Percentiles rank a stretch among this genome's conserved stretches.
Evolutionary conservation across 2,797 vertebrate species (phyloP).

Genomic region (Typhlichthys eigenmanni): DNA sequence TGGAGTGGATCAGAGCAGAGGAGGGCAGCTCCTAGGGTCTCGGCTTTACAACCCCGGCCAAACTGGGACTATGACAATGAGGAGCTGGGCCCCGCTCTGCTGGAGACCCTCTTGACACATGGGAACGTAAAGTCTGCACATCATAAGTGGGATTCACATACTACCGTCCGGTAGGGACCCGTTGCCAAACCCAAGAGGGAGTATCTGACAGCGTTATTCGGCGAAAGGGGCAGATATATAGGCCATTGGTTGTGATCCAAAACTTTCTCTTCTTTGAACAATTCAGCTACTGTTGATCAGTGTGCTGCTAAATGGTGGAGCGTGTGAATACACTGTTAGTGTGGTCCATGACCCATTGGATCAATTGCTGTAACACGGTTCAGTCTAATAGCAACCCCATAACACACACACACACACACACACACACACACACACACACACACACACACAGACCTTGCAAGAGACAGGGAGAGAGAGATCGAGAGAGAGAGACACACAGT

Average conservation of each 20-base stretch:
- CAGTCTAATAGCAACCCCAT: conserved; percentile 44
- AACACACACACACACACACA: neutral
- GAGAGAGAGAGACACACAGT: neutral
- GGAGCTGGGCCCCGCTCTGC: conserved; percentile 60
- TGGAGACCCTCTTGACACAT: conserved; percentile 69
- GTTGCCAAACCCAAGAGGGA: conserved; percentile 48
- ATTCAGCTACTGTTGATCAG: conserved; percentile 51
- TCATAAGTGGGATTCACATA: conserved; percentile 57
- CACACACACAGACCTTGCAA: conserved; percentile 2
- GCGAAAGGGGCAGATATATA: conserved; percentile 37
- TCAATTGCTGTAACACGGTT: conserved; percentile 60
- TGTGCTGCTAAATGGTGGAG: conserved; percentile 45
- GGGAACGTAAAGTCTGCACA: conserved; percentile 69
- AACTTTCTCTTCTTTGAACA: conserved; percentile 40
- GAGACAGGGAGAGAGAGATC: neutral
- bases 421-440: neutral
- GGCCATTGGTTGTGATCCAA: conserved; percentile 47
- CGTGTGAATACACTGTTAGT: conserved; percentile 67
- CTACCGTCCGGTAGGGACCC: conserved; percentile 48
- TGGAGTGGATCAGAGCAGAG: conserved; percentile 65
- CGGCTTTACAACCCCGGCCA: conserved; percentile 69
- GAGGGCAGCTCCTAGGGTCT: conserved; percentile 65
- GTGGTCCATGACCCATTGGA: conserved; percentile 71
- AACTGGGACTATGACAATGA: conserved; percentile 60
- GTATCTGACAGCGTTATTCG: conserved; percentile 31